A percentile compares a stretch with the other conserved stretches of the same genome.
Evolutionary conservation across 1,140 invertebrate species (phyloP).

Genomic region (Drosophila bocki): DNA sequence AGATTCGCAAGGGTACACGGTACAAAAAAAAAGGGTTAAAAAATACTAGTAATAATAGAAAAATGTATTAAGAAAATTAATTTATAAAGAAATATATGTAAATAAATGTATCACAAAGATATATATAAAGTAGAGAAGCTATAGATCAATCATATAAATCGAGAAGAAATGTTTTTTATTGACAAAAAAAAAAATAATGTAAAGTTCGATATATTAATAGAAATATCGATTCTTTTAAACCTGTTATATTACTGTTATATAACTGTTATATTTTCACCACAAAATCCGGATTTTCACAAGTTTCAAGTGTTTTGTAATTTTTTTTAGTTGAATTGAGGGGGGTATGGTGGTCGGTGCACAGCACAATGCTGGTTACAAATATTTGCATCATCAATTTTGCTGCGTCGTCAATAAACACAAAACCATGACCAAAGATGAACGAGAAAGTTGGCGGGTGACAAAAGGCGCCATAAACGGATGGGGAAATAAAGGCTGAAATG

Average conservation of each 20-base stretch:
- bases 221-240: no score
- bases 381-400: slow-evolving; percentile 67
- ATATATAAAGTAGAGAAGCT: no score
- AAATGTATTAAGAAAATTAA: background rate
- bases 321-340: background rate
- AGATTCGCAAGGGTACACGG: background rate
- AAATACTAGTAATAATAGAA: background rate
- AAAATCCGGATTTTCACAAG: background rate
- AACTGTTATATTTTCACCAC: background rate
- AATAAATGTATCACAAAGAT: no score
- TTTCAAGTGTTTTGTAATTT: background rate
- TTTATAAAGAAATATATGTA: no score
- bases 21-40: background rate
- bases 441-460: slow-evolving; percentile 14
- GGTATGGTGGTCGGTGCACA: background rate
- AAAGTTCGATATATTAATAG: no score
- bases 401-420: slow-evolving; percentile 45
- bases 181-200: no score
- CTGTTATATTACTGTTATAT: no score
- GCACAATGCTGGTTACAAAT: slow-evolving; percentile 41
- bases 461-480: slow-evolving; percentile 3
- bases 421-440: slow-evolving; percentile 12
- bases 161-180: no score
- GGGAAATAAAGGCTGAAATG: slow-evolving; percentile 8
- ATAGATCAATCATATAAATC: no score